Conservation (phyloP, 2,113 vertebrate species). For the Crotalus horridus region DNA sequence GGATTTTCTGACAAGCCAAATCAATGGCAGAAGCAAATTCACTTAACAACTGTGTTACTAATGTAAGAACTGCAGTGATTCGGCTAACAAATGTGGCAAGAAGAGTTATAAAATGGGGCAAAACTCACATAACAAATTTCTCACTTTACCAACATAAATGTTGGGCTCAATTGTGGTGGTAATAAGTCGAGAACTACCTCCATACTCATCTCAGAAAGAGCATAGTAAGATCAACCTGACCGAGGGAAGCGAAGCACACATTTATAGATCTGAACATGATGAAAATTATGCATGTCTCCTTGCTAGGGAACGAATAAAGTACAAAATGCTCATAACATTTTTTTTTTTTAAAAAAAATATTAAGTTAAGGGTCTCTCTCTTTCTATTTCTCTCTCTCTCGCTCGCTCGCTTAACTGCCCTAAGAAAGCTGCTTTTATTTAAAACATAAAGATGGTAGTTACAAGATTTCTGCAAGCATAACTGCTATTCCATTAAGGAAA, state of each 20-base stretch:
- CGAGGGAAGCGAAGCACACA: background rate
- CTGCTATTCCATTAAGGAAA: slow-evolving; percentile 85
- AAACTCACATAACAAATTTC: background rate
- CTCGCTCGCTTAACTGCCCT: slow-evolving; percentile 65
- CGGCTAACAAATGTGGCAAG: background rate
- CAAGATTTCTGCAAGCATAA: slow-evolving; percentile 80
- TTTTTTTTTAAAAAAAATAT: slow-evolving; percentile 59
- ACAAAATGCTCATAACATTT: slow-evolving; percentile 51
- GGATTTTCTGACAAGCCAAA: background rate
- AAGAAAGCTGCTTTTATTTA: slow-evolving; percentile 82
- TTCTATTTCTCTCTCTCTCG: slow-evolving; percentile 24
- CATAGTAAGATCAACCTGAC: slow-evolving; percentile 35
- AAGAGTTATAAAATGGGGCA: background rate
- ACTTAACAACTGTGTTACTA: background rate
- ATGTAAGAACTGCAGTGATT: background rate
- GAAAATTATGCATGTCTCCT: slow-evolving; percentile 20
- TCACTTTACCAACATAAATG: background rate
- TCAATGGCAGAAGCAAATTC: background rate
- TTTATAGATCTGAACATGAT: background rate
- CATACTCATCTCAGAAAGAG: slow-evolving; percentile 34
- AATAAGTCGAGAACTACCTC: background rate
- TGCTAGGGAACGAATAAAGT: slow-evolving; percentile 21
- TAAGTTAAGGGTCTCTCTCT: slow-evolving; percentile 47
- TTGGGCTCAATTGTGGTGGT: background rate
- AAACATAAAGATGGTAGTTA: slow-evolving; percentile 79